These are phyloP conservation scores for Scaptodrosophila latifasciaeformis DNA, from an alignment of 2,888 invertebrate genomes.

Conservation along the genomic window DNA sequence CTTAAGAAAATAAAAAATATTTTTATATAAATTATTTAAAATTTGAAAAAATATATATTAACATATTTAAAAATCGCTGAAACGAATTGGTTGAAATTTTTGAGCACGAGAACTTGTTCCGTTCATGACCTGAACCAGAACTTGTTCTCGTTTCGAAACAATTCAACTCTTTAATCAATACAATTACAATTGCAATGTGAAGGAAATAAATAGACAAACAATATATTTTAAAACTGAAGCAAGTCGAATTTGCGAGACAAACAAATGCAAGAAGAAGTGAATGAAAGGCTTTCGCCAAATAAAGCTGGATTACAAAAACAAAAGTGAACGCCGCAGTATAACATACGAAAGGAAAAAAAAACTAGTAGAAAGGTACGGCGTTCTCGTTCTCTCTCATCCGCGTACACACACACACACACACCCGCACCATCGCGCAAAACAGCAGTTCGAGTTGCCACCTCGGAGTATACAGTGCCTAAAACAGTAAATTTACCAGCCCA, in stretches of 20 bases:
- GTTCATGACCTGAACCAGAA: too few species aligned
- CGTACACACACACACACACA: background rate
- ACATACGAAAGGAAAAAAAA: conserved; percentile 25
- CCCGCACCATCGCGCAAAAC: background rate
- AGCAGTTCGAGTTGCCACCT: too few species aligned
- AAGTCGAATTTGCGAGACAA: conserved; percentile 19
- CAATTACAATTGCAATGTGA: conserved; percentile 48
- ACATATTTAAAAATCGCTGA: too few species aligned
- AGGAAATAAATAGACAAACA: conserved; percentile 28
- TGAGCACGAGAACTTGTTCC: too few species aligned
- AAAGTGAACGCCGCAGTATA: conserved; percentile 51
- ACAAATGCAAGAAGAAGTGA: conserved; percentile 6
- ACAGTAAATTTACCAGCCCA: too few species aligned
- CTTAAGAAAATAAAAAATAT: too few species aligned
- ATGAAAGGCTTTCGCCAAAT: too few species aligned
- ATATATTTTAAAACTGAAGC: conserved; percentile 14
- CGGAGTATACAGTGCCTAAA: too few species aligned
- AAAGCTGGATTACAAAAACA: background rate
- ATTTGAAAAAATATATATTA: too few species aligned
- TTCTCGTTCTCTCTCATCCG: conserved; percentile 25
- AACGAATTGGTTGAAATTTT: too few species aligned
- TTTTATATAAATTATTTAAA: too few species aligned
- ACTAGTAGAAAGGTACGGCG: conserved; percentile 24
- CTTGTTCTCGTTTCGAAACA: too few species aligned
- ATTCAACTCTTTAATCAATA: conserved; percentile 54